phyloP scores from a whole-genome alignment of 2,113 vertebrate genomes.

The Tupaia tana region DNA sequence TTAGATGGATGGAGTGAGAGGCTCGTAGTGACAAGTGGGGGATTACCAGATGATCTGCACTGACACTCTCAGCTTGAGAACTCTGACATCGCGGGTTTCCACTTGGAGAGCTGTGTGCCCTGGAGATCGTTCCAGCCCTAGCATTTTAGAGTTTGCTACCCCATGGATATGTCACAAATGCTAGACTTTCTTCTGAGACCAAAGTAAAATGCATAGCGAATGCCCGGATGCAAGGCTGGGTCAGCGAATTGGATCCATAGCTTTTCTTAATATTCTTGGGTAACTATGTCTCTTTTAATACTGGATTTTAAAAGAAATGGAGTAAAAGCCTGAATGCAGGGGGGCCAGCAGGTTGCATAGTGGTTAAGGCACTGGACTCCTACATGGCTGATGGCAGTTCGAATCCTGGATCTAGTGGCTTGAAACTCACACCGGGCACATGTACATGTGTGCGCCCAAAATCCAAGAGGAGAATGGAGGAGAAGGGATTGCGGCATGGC shows the following conservation, averaged over 20 bases:
- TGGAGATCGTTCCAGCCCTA: neutral
- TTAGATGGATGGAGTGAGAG: slow-evolving; percentile 63
- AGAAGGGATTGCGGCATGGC: too few species aligned
- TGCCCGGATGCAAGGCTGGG: neutral
- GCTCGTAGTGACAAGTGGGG: slow-evolving; percentile 55
- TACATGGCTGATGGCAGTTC: too few species aligned
- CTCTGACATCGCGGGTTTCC: slow-evolving; percentile 18
- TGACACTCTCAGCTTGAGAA: slow-evolving; percentile 8
- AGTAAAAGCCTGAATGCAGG: neutral
- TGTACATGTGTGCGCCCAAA: too few species aligned
- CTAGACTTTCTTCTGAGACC: slow-evolving; percentile 27
- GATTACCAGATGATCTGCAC: slow-evolving; percentile 55
- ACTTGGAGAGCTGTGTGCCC: neutral
- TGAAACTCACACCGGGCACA: too few species aligned
- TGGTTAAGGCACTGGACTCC: too few species aligned
- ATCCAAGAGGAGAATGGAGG: too few species aligned
- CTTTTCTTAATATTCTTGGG: neutral
- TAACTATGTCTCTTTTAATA: neutral
- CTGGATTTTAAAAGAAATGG: neutral
- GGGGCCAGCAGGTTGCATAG: too few species aligned
- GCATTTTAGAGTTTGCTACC: neutral
- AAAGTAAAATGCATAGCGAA: slow-evolving; percentile 29
- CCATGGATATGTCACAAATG: neutral
- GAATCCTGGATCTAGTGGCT: too few species aligned
- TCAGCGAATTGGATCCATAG: neutral